Evolutionary conservation across 1,140 invertebrate species (phyloP).

Genomic region (Drosophila prosaltans): DNA sequence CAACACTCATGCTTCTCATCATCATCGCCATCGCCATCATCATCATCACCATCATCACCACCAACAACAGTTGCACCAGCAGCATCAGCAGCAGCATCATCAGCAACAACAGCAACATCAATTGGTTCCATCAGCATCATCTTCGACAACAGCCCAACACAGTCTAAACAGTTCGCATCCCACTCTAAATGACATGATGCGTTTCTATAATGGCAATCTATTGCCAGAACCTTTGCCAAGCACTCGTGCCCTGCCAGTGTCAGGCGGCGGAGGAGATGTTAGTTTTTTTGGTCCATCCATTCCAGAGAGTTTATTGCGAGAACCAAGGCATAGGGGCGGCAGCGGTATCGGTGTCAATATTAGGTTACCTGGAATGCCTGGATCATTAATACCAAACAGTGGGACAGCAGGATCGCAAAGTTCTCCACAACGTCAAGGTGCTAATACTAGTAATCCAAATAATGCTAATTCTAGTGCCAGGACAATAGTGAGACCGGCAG

Average conservation of each 20-base stretch:
- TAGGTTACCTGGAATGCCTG: not conserved
- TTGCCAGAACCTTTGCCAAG: not conserved
- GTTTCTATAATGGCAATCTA: constrained; percentile 32
- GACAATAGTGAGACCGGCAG: not conserved
- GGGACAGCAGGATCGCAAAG: not conserved
- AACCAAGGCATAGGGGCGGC: constrained; percentile 11
- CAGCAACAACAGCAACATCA: constrained; percentile 1
- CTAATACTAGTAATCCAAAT: not conserved
- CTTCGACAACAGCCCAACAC: not conserved
- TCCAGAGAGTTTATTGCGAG: not conserved
- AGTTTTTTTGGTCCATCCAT: constrained; percentile 15
- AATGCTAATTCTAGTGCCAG: not conserved
- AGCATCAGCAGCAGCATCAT: not conserved
- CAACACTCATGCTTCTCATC: not conserved
- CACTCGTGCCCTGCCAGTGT: not conserved
- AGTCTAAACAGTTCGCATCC: constrained; percentile 1
- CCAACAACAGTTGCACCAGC: not conserved
- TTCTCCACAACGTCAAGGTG: not conserved
- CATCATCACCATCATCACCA: not conserved
- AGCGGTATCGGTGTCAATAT: not conserved
- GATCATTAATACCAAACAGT: not conserved
- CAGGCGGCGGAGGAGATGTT: constrained; percentile 6
- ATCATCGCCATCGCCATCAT: not conserved
- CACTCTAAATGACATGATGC: constrained; percentile 36
- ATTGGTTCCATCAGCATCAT: constrained; percentile 1